Evolutionary conservation across 2,797 vertebrate species (phyloP).

Genomic region (Allobates femoralis): DNA sequence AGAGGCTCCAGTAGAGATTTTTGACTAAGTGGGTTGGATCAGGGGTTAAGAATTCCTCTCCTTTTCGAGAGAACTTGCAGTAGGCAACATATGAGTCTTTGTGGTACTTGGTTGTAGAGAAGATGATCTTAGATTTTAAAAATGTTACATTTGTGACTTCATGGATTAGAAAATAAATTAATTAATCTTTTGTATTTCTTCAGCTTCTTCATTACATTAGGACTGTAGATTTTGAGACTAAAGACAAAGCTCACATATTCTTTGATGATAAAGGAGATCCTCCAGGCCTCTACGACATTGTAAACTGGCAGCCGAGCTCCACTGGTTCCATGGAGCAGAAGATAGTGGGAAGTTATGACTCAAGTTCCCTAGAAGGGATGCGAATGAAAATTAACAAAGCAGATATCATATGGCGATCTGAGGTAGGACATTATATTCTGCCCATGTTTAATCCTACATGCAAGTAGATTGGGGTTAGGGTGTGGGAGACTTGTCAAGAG

Average conservation of each 20-base stretch:
- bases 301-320: constrained; percentile 29
- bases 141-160: neutral
- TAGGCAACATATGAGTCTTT: too few relatives aligned
- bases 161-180: neutral
- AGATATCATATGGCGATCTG: constrained; percentile 7
- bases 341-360: constrained; percentile 36
- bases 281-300: constrained; percentile 46
- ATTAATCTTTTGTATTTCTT: neutral
- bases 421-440: constrained; percentile 5
- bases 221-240: constrained; percentile 18
- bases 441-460: neutral
- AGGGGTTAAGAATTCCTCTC: too few relatives aligned
- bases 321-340: constrained; percentile 30
- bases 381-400: neutral
- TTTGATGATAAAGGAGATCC: constrained; percentile 40
- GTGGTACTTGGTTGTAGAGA: too few relatives aligned
- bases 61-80: too few relatives aligned
- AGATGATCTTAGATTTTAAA: too few relatives aligned
- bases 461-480: neutral
- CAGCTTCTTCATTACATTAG: constrained; percentile 48
- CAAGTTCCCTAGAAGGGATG: neutral
- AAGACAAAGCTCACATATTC: constrained; percentile 14
- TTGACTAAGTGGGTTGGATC: too few relatives aligned
- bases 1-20: too few relatives aligned
- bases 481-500: neutral